Evolutionary conservation across 2,113 vertebrate genomes (phyloP), one percentile per base, ranked within the genome.

Genomic region (Strigops habroptila): DNA sequence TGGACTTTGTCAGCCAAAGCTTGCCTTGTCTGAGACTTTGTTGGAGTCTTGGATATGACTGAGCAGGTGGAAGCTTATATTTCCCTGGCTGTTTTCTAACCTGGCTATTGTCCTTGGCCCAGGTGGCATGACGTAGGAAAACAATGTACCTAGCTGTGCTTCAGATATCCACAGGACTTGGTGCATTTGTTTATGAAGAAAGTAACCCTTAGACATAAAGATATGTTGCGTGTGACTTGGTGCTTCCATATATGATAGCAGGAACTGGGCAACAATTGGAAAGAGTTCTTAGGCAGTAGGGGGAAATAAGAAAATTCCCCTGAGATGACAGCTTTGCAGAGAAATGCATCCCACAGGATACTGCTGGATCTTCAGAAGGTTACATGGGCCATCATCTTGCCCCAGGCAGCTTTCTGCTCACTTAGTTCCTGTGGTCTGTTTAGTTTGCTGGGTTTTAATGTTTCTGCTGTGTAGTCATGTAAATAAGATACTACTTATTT

Each of bases 101-200:
- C 6, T 57, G n/a, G 9, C 23, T 17, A 0, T 51, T 52, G 24
- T 85, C 63, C 28, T 44, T 76, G 71, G n/a, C 21, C 44, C 14
- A 1, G 0, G 7, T 46, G 23, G 14, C 27, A 48, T 65, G 48
- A 9, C 0, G 0, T 5, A 31, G 44, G 65, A 12, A 21, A 28
- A 31, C 13, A 3, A 1, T 1, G 2, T 43, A 9, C 12, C 7
- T 35, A 15, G 49, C 21, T 81, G 33, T 73, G 33, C 49, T 82
- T 35, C 60, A 43, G 8, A 46, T 73, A 1, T 33, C 14, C 21
- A 4, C 4, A 10, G 30, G n/a, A 12, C 14, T 63, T 37, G 1
- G 22, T 62, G 28, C 6, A 0, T 76, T 23, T 33, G 18, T 39
- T 76, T n/a, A 27, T 19, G 22, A 39, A 46, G 18, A 55, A 76